Evolutionary conservation across 2,113 vertebrate species (phyloP).

Genomic region (Corythornis vintsioides): DNA sequence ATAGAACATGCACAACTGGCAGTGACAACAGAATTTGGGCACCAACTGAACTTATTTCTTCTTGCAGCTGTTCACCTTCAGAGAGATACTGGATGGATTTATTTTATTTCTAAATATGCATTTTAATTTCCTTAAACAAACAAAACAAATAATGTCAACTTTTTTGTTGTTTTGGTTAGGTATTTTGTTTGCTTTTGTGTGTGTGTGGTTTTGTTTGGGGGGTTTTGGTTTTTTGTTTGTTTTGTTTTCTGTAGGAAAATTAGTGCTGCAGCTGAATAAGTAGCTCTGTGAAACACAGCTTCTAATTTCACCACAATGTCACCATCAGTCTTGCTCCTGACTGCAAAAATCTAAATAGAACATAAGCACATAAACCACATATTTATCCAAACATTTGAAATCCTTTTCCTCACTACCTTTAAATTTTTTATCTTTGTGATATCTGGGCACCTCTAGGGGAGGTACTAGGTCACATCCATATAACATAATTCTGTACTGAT

Average conservation of each 20-base stretch:
- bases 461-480: not conserved
- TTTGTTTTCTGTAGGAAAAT: not conserved
- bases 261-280: not conserved
- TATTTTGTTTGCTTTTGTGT: too few species aligned
- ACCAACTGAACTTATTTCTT: not conserved
- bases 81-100: not conserved
- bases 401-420: not conserved
- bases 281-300: not conserved
- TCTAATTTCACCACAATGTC: not conserved
- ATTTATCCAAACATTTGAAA: not conserved
- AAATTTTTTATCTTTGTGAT: not conserved
- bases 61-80: not conserved
- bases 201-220: too few species aligned
- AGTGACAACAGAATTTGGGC: not conserved
- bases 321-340: not conserved
- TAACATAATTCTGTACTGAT: not conserved
- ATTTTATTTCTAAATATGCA: not conserved
- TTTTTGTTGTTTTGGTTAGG: too few species aligned
- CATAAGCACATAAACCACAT: not conserved
- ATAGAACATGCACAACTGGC: not conserved
- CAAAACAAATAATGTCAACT: too few species aligned
- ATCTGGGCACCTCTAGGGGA: not conserved
- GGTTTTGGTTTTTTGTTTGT: not conserved
- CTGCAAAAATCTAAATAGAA: not conserved
- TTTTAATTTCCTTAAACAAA: not conserved